Percentiles rank a stretch among this genome's conserved stretches.
Evolutionary conservation across 1,140 invertebrate species (phyloP).

Genomic region (Musca domestica): DNA sequence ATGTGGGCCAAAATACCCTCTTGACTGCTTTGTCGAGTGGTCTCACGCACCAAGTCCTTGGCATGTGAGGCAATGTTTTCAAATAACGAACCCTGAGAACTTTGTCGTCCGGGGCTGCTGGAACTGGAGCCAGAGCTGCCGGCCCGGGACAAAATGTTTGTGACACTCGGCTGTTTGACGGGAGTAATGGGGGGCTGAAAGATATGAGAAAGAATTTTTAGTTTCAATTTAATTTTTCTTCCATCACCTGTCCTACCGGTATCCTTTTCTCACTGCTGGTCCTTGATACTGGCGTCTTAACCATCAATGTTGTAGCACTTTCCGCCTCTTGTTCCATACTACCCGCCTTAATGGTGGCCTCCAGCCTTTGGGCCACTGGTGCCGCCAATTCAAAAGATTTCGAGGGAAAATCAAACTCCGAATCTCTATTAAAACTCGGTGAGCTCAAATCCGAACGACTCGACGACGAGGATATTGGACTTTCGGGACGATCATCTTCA

Average conservation of each 20-base stretch:
- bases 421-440: slow-evolving; percentile 67
- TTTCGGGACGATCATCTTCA: slow-evolving; percentile 57
- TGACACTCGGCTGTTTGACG: slow-evolving; percentile 63
- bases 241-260: slow-evolving; percentile 31
- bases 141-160: slow-evolving; percentile 64
- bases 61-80: slow-evolving; percentile 84
- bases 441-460: slow-evolving; percentile 69
- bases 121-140: slow-evolving; percentile 64
- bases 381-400: slow-evolving; percentile 48
- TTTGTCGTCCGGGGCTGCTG: slow-evolving; percentile 61
- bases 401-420: slow-evolving; percentile 62
- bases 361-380: slow-evolving; percentile 41
- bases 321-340: slow-evolving; percentile 44
- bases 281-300: slow-evolving; percentile 33
- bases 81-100: slow-evolving; percentile 76
- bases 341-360: slow-evolving; percentile 47
- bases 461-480: slow-evolving; percentile 65
- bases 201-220: background rate
- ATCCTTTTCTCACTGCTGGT: slow-evolving; percentile 37
- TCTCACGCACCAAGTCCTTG: slow-evolving; percentile 81
- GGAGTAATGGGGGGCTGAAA: slow-evolving; percentile 55
- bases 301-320: background rate
- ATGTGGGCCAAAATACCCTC: slow-evolving; percentile 85
- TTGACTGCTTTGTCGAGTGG: slow-evolving; percentile 82
- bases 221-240: background rate